Evolutionary conservation across 2,888 invertebrate species (phyloP), one percentile per base, ranked within the genome.

Genomic region (Yponomeuta evonymella): DNA sequence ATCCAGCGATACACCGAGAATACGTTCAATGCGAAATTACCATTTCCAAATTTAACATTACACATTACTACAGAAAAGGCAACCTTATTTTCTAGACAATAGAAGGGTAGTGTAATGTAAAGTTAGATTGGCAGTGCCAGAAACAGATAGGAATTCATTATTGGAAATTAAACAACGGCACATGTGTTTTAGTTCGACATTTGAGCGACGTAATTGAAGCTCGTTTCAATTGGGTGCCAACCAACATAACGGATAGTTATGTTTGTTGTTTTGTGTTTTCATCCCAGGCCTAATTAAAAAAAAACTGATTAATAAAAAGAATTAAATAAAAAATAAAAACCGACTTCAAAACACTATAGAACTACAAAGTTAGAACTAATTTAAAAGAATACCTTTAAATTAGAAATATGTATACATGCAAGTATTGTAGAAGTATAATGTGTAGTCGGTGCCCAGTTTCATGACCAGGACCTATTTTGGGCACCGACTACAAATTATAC

Each of bases 151-250:
- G 51, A 58, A 58, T 58, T 58, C 29, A 65, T 65, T 65, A 65
- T 29, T 65, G 65, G 65, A 65, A 65, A 65, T 65, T 29, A 65
- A 65, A 65, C 65, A 29, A 33, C 30, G 65, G 30, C 65, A 65
- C 33, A 29, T 65, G 65, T 30, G 64, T 65, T 58, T 65, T 65
- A 65, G 65, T 65, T 65, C 65, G 65, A 65, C 65, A 30, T 65
- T 12, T 33, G 33, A 65, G 6, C 33, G 65, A 65, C 65, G 30
- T 30, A 65, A 65, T 33, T 29, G 65, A 8, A 2, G 9, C 11
- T 12, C 33, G 12, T 65, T 23, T 64, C 64, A 29, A 29, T 64
- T 64, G 64, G 2, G 43, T 29, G 30, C 51, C 51, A 58, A 15
- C 51, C 12, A 15, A 58, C 51, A 4, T 2, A 58, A 58, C 51